Evolutionary conservation across 2,113 vertebrate genomes (phyloP), one percentile per base, ranked within the genome.

Genomic region (Brachyistius frenatus): DNA sequence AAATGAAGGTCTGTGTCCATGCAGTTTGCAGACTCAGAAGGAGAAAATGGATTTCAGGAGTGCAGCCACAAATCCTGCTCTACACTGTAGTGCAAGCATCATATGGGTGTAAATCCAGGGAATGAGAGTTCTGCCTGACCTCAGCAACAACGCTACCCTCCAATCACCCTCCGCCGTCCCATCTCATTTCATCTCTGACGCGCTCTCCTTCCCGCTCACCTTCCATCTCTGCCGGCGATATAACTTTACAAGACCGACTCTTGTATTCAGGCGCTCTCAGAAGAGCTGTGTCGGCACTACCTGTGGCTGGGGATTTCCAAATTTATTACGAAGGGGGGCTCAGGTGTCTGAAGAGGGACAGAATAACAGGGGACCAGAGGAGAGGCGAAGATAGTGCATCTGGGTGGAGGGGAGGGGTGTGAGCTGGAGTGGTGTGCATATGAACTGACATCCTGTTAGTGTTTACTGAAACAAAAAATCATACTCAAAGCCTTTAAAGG

Each of bases 301-400:
- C 67, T 83, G 73, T 78, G 81, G 71, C 72, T 14, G 70, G 80
- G 85, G 79, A 83, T 85, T 85, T 82, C 78, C 73, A 88, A 61
- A 81, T 79, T 84, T 86, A 88, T 89, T 86, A 91, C 61, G 39
- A 16, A 57, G 66, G 46, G 4, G 14, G 32, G 55, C 6, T 30
- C 35, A 14, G 56, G 47, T 14, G 50, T 41, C 3, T 58, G 56
- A 50, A 15, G 66, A 53, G 31, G 23, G 55, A 13, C 15, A 60
- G 47, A 44, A 31, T 23, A 9, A 5, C 23, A 0, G 23, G 4
- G 32, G 31, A 41, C 5, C 5, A 10, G 30, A 1, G 14, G 39
- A 8, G 36, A 80, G 23, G 36, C 16, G 39, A 15, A 52, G 60
- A 77, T 23, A 41, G 41, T 55, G 23, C 16, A 37, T 56, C 4